These are phyloP conservation scores for Corythornis vintsioides DNA, from an alignment of 2,113 vertebrate genomes.

Conservation along the genomic window DNA sequence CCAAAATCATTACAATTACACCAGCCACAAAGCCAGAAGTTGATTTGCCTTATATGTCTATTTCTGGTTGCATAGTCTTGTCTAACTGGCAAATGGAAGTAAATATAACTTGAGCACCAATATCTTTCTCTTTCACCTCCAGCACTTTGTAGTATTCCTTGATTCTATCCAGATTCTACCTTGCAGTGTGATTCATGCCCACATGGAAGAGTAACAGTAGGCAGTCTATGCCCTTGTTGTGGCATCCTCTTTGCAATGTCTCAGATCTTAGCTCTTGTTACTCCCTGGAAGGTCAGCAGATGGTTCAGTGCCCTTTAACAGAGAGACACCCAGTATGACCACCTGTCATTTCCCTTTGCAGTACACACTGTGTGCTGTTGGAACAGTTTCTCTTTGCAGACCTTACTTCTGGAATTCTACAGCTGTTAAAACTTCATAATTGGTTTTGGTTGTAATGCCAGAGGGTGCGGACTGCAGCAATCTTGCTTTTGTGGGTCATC, in stretches of 20 bases:
- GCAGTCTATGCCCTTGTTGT: background rate
- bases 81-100: background rate
- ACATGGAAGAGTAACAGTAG: background rate
- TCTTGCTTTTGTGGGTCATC: background rate
- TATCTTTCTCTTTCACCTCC: background rate
- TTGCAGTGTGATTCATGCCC: background rate
- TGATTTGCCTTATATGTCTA: too few relatives aligned
- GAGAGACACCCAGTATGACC: rapidly evolving
- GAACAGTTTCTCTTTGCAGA: background rate
- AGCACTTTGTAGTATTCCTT: background rate
- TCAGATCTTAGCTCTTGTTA: background rate
- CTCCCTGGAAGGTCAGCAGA: background rate
- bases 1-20: too few relatives aligned
- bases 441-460: background rate
- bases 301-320: rapidly evolving
- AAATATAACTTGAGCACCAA: background rate
- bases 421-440: background rate
- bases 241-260: background rate
- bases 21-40: too few relatives aligned
- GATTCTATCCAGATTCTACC: background rate
- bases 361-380: background rate
- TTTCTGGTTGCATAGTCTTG: background rate
- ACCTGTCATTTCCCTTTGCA: rapidly evolving
- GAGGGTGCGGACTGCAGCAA: background rate
- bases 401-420: background rate